These are phyloP conservation scores for Paratrypauchen microcephalus DNA, from an alignment of 2,797 vertebrate genomes.

Conservation along the genomic window DNA sequence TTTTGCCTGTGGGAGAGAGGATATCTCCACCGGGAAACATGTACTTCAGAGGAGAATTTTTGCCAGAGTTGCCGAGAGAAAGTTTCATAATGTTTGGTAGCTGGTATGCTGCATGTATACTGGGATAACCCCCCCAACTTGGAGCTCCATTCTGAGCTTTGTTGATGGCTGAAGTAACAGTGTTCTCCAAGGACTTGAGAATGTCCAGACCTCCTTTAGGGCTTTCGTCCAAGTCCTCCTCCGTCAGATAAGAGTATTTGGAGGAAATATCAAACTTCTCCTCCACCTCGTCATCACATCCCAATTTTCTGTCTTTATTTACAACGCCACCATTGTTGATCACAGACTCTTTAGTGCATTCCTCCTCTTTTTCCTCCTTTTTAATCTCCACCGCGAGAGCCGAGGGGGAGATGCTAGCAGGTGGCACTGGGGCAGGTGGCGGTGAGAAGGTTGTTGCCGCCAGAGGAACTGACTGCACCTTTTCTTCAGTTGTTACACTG, in stretches of 20 bases:
- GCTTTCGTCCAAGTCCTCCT: slow-evolving; percentile 95
- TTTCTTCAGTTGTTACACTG: slow-evolving; percentile 83
- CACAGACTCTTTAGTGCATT: slow-evolving; percentile 78
- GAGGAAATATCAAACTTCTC: slow-evolving; percentile 95
- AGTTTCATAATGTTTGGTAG: slow-evolving; percentile 98
- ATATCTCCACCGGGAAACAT: slow-evolving; percentile 88
- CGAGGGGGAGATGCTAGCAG: slow-evolving; percentile 85
- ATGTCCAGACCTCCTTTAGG: slow-evolving; percentile 97
- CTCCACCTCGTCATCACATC: slow-evolving; percentile 82
- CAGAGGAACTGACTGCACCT: slow-evolving; percentile 94
- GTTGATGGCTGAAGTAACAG: slow-evolving; percentile 96
- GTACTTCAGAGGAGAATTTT: slow-evolving; percentile 87
- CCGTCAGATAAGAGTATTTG: slow-evolving; percentile 95
- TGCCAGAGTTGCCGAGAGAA: slow-evolving; percentile 89
- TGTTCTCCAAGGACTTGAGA: slow-evolving; percentile 97
- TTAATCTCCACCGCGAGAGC: slow-evolving; percentile 85
- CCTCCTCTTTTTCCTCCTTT: slow-evolving; percentile 94
- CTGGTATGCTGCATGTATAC: slow-evolving; percentile 99
- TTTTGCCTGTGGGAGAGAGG: slow-evolving; percentile 85
- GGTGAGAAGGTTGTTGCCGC: slow-evolving; percentile 95
- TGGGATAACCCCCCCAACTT: slow-evolving; percentile 98
- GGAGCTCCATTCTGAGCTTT: slow-evolving; percentile 98
- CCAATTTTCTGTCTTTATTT: slow-evolving; percentile 85
- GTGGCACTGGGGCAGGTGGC: slow-evolving; percentile 87
- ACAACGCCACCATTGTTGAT: slow-evolving; percentile 56